These are phyloP conservation scores for Phrynosoma platyrhinos DNA, from an alignment of 2,113 vertebrate species.

Conservation along the genomic window DNA sequence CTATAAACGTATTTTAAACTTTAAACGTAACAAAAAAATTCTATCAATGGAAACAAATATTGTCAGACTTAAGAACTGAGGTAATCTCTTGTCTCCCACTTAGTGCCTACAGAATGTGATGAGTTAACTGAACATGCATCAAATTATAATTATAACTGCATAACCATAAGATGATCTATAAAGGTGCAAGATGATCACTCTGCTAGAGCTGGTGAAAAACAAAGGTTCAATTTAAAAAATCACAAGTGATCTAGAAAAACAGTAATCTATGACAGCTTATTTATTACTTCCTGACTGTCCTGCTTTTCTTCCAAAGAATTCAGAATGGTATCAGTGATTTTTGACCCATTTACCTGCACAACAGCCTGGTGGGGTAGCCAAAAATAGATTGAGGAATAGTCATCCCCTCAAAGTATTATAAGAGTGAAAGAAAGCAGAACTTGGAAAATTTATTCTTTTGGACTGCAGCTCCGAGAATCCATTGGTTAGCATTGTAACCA, in stretches of 20 bases:
- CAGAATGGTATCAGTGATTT: not conserved
- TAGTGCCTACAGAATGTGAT: conserved; percentile 29
- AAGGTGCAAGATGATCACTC: not conserved
- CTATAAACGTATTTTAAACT: not conserved
- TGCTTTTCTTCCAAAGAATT: not conserved
- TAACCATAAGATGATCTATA: no score
- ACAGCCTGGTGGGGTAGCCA: not conserved
- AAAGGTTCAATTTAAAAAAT: not conserved
- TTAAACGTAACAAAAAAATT: conserved; percentile 8
- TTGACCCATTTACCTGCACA: not conserved
- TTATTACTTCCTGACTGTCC: not conserved
- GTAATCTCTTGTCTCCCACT: conserved; percentile 22
- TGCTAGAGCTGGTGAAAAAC: not conserved
- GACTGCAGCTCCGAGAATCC: no score
- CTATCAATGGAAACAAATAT: conserved; percentile 14
- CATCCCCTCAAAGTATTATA: not conserved
- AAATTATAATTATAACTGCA: conserved; percentile 63
- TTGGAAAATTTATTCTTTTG: not conserved
- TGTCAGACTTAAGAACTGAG: not conserved
- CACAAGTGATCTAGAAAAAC: not conserved
- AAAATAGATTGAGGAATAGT: not conserved
- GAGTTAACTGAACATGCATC: conserved; percentile 53
- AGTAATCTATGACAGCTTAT: not conserved
- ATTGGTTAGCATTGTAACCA: no score
- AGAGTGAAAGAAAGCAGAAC: not conserved